Base-by-base conservation (phyloP, 2,888 invertebrate genomes). In the Campoletis raptor region DNA sequence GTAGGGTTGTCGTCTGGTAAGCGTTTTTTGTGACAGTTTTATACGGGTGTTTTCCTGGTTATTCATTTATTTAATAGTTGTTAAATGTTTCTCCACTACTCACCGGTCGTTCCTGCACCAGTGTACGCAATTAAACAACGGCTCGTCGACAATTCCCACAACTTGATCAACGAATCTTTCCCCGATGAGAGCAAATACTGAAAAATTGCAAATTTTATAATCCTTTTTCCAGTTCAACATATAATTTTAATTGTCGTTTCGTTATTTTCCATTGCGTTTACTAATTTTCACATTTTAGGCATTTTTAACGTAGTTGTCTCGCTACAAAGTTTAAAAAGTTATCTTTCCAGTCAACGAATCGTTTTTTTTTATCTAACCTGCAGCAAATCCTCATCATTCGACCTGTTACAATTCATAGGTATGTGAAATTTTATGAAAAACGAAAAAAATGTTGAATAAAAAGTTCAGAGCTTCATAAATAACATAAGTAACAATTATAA, bases 141-240 rank as follows among this genome's bases (percentile, higher is more conserved):
- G 91, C 98, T 99, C 10, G 99, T 99, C 0, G 99, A 98, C 81
- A 99, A 94, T 94, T 99, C 99, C 99, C 99, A 99, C 15, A 99
- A 95, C 94, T 99, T 99, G 21, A 99, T 98, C 40, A 99, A 96
- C 0, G 99, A 99, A 94, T 99, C 99, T 95, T 99, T 97, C 0
- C 99, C 99, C 15, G 99, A 98, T 0, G 99, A 98, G 24, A 99
- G 94, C 6, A 99, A 95, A 94, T 99, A 99, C 98, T 98, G 94
- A 37, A 95, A 78, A 67, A 61, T 61, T 37, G 6, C 5, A 21
- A 0, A 77, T 9, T 8, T 36, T 5, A 61, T 15, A 18, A 48
- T 77, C 15, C 18, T 69, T 69, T 42, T 42, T 5, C 24, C 15
- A 24, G 7, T 12, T 12, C 0, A 57, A 57, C 57, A 15, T 15